These are phyloP conservation scores for Hemibagrus wyckioides DNA, from an alignment of 2,113 vertebrate species.

Conservation along the genomic window DNA sequence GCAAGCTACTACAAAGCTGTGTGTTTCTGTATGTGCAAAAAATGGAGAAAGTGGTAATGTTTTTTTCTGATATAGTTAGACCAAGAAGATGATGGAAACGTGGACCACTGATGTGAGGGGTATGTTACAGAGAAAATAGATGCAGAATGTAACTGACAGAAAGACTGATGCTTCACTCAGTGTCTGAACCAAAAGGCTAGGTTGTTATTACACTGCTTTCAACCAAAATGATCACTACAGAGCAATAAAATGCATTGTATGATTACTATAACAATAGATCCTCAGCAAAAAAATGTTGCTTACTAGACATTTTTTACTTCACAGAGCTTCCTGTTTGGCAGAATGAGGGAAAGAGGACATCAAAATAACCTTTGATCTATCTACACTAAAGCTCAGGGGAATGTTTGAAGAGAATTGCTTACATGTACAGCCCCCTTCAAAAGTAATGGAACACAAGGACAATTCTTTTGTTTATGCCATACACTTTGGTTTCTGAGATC, in stretches of 20 bases:
- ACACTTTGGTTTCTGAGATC: too few relatives aligned
- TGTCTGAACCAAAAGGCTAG: background rate
- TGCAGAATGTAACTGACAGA: background rate
- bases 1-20: background rate
- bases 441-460: background rate
- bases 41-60: background rate
- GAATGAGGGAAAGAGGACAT: background rate
- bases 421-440: too few relatives aligned
- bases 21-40: background rate
- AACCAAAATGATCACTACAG: slow-evolving; percentile 11
- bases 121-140: background rate
- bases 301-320: background rate
- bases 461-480: too few relatives aligned
- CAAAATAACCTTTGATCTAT: background rate
- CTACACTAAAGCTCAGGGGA: background rate
- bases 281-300: background rate
- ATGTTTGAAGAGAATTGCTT: background rate
- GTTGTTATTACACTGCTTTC: slow-evolving; percentile 21
- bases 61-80: background rate
- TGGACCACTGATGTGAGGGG: background rate
- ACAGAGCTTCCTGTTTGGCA: background rate
- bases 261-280: slow-evolving; percentile 34
- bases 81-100: background rate
- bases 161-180: slow-evolving; percentile 20
- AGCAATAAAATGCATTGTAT: background rate